Conservation (phyloP, 2,113 vertebrate species). For the Lampris incognitus region DNA sequence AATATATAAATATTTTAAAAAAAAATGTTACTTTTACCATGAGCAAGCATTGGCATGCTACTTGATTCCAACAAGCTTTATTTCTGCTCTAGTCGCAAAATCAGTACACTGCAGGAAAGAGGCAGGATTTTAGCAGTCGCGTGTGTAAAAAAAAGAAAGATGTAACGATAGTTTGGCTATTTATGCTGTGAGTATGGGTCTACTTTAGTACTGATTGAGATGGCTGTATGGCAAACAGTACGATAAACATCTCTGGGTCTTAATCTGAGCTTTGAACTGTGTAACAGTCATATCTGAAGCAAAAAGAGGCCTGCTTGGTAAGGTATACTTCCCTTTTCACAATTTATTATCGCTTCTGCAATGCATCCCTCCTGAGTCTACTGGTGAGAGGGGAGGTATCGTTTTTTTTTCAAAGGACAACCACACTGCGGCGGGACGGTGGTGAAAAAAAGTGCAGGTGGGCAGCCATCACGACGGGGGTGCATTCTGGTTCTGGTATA, state of each 20-base stretch:
- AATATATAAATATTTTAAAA: constrained; percentile 84
- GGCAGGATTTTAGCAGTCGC: constrained; percentile 39
- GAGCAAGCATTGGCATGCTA: constrained; percentile 77
- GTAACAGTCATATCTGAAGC: constrained; percentile 79
- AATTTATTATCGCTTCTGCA: constrained; percentile 31
- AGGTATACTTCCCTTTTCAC: constrained; percentile 56
- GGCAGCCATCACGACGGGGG: constrained; percentile 83
- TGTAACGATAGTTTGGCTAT: constrained; percentile 37
- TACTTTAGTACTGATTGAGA: constrained; percentile 41
- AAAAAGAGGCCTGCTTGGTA: constrained; percentile 54
- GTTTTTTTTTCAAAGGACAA: constrained; percentile 18
- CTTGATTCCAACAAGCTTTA: constrained; percentile 62
- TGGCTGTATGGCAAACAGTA: constrained; percentile 56
- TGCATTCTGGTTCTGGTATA: constrained; percentile 93
- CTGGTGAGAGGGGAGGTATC: constrained; percentile 20
- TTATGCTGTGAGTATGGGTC: constrained; percentile 11
- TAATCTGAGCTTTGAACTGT: constrained; percentile 71
- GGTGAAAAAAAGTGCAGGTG: constrained; percentile 16
- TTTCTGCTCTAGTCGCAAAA: constrained; percentile 59
- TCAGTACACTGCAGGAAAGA: constrained; percentile 46
- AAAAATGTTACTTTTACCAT: constrained; percentile 64
- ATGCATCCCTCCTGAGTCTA: constrained; percentile 29
- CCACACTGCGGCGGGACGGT: constrained; percentile 24
- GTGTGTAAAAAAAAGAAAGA: constrained; percentile 28
- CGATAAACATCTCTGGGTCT: constrained; percentile 57